These are phyloP conservation scores for Cheilosia grossa DNA, from an alignment of 2,888 invertebrate species.

Conservation along the genomic window DNA sequence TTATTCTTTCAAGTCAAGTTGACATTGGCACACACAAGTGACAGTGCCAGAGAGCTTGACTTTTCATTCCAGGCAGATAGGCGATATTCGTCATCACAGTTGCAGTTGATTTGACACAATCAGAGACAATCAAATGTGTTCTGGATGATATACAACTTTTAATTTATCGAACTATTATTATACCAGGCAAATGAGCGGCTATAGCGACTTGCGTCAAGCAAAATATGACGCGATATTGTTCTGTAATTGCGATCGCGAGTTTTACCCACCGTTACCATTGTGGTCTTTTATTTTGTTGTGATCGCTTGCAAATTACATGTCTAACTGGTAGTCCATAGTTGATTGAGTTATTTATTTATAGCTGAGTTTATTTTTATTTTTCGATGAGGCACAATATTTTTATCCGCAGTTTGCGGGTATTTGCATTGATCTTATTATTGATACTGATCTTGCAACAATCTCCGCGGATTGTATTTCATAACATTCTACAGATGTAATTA, in stretches of 20 bases:
- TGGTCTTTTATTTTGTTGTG: too few species aligned
- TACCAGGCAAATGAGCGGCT: slow-evolving; percentile 19
- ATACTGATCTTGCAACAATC: too few species aligned
- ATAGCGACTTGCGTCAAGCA: slow-evolving; percentile 51
- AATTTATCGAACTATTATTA: neutral
- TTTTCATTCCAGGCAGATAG: slow-evolving; percentile 3
- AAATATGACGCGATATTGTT: slow-evolving; percentile 2
- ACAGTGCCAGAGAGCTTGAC: neutral
- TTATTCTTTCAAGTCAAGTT: slow-evolving; percentile 37
- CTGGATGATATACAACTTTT: neutral
- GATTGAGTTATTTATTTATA: too few species aligned
- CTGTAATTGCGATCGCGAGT: slow-evolving; percentile 22
- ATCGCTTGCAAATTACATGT: too few species aligned
- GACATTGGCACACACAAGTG: neutral
- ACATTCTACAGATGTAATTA: too few species aligned
- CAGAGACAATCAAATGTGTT: slow-evolving; percentile 30
- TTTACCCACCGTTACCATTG: too few species aligned
- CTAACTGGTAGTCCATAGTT: too few species aligned
- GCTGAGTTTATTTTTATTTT: too few species aligned
- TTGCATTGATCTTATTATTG: too few species aligned
- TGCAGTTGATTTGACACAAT: slow-evolving; percentile 36
- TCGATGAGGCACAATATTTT: too few species aligned
- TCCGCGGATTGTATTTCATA: too few species aligned
- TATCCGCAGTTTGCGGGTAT: too few species aligned
- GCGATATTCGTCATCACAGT: neutral